Evolutionary conservation across 53 echinoderm and acorn worm genomes (phyloP).

Genomic region (Mesocentrotus franciscanus): DNA sequence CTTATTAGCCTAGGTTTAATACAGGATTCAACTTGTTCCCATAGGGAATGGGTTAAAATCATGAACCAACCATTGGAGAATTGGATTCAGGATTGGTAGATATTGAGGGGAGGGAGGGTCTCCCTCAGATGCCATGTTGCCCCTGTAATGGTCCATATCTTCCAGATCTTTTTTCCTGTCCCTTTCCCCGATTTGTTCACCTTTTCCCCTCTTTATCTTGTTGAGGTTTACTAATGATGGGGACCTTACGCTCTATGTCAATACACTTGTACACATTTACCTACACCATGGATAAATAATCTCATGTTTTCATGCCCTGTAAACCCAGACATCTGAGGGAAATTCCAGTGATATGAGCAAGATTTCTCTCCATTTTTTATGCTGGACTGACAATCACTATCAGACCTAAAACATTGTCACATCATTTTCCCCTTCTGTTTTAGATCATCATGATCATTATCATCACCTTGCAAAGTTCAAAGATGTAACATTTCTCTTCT

Average conservation of each 20-base stretch:
- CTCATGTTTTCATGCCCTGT: slow-evolving; percentile 54
- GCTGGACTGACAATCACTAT: not conserved
- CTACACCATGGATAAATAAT: slow-evolving; percentile 56
- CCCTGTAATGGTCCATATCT: not conserved
- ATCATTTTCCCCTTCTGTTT: slow-evolving; percentile 13
- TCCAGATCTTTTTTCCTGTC: not conserved
- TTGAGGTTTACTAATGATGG: slow-evolving; percentile 53
- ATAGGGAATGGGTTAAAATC: not conserved
- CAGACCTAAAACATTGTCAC: slow-evolving; percentile 7
- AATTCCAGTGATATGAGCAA: not conserved
- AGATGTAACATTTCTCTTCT: not conserved
- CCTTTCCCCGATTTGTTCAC: not conserved
- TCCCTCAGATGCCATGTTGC: not conserved
- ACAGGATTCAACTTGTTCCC: too few relatives aligned
- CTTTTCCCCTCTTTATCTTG: not conserved
- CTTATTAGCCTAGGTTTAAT: too few relatives aligned
- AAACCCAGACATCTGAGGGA: slow-evolving; percentile 31
- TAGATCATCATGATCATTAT: not conserved
- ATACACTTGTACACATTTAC: slow-evolving; percentile 62
- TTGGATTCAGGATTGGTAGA: not conserved
- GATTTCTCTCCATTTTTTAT: slow-evolving; percentile 26
- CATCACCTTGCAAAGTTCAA: not conserved
- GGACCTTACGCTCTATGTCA: slow-evolving; percentile 55
- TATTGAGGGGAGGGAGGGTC: not conserved
- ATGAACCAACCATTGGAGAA: not conserved